These are phyloP conservation scores for Piaya cayana DNA, from an alignment of 2,113 vertebrate genomes.

Conservation along the genomic window DNA sequence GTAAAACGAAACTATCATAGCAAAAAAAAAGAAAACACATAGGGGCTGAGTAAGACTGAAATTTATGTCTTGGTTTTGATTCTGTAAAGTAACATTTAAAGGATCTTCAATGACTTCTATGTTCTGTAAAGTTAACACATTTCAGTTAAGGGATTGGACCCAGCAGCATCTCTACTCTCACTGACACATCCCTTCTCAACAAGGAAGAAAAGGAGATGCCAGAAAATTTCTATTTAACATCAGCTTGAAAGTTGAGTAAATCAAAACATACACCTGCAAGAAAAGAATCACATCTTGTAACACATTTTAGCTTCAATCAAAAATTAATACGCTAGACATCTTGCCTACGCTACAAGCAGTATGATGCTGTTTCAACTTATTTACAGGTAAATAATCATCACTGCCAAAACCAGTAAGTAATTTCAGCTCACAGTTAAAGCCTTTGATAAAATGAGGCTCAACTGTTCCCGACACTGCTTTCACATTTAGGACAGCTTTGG, in stretches of 20 bases:
- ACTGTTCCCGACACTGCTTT: background rate
- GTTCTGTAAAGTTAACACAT: background rate
- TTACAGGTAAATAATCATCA: background rate
- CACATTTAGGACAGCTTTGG: background rate
- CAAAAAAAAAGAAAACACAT: background rate
- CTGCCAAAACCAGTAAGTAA: background rate
- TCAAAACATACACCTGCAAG: constrained; percentile 50
- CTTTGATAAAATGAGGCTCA: background rate
- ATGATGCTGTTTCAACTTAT: background rate
- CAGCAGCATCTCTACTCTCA: constrained; percentile 8
- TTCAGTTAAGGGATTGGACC: background rate
- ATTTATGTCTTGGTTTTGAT: background rate
- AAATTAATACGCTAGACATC: background rate
- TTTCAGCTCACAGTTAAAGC: background rate
- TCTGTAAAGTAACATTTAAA: background rate
- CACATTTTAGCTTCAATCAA: background rate
- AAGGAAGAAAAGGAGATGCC: constrained; percentile 38
- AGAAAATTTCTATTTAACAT: constrained; percentile 43
- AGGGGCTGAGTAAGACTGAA: background rate
- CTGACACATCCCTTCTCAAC: background rate
- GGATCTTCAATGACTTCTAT: background rate
- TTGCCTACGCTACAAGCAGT: background rate
- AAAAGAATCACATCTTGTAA: constrained; percentile 57
- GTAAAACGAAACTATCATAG: background rate
- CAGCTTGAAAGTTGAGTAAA: constrained; percentile 49